Evolutionary conservation across 2,888 invertebrate genomes (phyloP), one percentile per base, ranked within the genome.

Genomic region (Drosophila neoperkinsi): DNA sequence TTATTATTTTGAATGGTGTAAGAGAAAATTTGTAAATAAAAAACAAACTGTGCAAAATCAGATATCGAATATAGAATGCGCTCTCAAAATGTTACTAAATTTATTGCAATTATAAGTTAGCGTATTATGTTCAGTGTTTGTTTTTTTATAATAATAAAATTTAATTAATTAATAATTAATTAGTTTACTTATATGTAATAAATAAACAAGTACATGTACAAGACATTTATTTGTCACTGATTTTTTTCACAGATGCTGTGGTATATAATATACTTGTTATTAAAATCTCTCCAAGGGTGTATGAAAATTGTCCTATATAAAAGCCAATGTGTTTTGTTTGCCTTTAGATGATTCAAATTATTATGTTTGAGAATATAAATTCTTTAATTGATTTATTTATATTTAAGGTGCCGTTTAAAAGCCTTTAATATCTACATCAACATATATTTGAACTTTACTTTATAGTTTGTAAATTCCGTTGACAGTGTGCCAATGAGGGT

Each of bases 1-100:
- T 79, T 50, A 74, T 79, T 41, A 71, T 61, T 53, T 61, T 51
- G 66, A 74, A 68, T 80, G 68, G 61, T 60, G 43, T 25, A 62
- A 65, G 66, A 36, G 53, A 65, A 71, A 52, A 63, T 63, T 55
- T 30, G 9, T 66, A 21, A 66, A 31, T 16, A 50, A 64, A 53
- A 36, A 18, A 61, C 3, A 63, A 41, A 52, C 33, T 10, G 5
- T 4, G 11, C 18, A 16, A 43, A 25, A 7, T 7, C 10, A 11
- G 11, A 33, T 25, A 30, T 25, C 56, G 56, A 21, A 18, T 4
- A 11, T 11, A 30, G 10, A 34, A 68, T 68, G 41, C 41, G 21
- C 68, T 68, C 16, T 11, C 9, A 30, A 13, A 51, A 30, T n/a
- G 5, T 31, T 6, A 6, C 6, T n/a, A 11, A n/a, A 11, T 30